Base-by-base conservation (phyloP, 1,140 invertebrate genomes). In the Argopecten irradians region DNA sequence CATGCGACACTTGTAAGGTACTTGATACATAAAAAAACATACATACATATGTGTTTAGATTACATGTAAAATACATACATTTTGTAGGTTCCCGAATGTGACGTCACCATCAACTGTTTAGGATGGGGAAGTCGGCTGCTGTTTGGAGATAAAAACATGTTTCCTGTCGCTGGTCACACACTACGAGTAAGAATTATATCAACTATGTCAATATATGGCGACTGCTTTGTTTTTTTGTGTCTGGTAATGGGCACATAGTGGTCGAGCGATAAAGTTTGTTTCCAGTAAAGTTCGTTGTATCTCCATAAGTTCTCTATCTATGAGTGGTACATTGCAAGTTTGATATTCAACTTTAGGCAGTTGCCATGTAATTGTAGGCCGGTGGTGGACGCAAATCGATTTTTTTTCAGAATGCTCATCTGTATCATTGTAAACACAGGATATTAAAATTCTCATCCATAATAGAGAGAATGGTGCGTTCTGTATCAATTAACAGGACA, bases 121-220 rank as follows among this genome's bases (percentile, higher is more conserved):
- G 85, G 89, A 22, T 33, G 87, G 33, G 41, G 28, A 34, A 83
- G 85, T 16, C 13, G 36, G 46, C 83, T n/a, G 36, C 84, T 90
- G 1, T 90, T 90, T 35, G 71, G 84, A n/a, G 89, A 90, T 83
- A 86, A 35, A n/a, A 82, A 88, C 32, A 86, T 90, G 89, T 88
- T 88, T 33, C 87, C 87, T 34, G 87, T 90, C 2, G 13, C 84
- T 14, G 89, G 89, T 36, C 89, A 90, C 35, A 39, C 88, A 32
- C 33, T 90, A 11, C 34, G 89, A 71, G 89, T 90, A 88, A 86
- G 84, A 28, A 35, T 33, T 19, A 19, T 1, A 34, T 34, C 34
- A 36, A 33, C 8, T 11, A 13, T 34, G 32, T 0, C 32, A 8
- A 13, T 22, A 82, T 82, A n/a, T 8, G 0, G 9, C 22, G 22